Evolutionary conservation across 2,113 vertebrate genomes (phyloP), one percentile per base, ranked within the genome.

Genomic region (Oryzias curvinotus): DNA sequence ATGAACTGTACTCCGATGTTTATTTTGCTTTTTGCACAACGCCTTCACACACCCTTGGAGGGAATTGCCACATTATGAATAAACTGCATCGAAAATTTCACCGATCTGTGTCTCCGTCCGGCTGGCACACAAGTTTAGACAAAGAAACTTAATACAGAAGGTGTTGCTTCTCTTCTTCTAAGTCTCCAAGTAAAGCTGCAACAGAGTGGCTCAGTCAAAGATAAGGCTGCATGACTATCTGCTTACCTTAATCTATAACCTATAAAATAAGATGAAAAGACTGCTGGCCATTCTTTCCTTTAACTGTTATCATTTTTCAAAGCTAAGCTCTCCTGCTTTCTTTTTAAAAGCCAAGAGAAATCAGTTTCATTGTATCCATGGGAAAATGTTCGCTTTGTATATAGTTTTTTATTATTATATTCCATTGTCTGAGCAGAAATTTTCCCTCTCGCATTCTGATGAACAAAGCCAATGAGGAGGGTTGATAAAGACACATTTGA

Each of bases 171-270:
- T 85, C 71, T 75, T 80, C 59, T 62, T 77, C 78, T 84, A 87
- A 88, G 81, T 83, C 66, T 53, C 78, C 63, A 81, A 81, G 76
- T 79, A 46, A 66, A 85, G 61, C 50, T 63, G 80, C 64, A 67
- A 73, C 54, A 54, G 66, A 71, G 81, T 64, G 62, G 68, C 67
- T 75, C 73, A 62, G 78, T 82, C 85, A 87, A 83, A 88, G 85
- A 76, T 82, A 73, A 85, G 77, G 68, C 68, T 52, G 61, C 19
- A 56, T 57, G 51, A 71, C 83, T 85, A 90, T 88, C 87, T 87
- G 80, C 88, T 90, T 89, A 90, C 81, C 84, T 71, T 91, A 90
- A 92, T 91, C 88, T 91, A 71, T 78, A 86, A 77, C 82, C 80
- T 82, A 76, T 80, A 78, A 88, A 80, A 84, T 65, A 65, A 81